Base-by-base conservation (phyloP, 2,888 invertebrate genomes). In the Melangyna quadrimaculata region DNA sequence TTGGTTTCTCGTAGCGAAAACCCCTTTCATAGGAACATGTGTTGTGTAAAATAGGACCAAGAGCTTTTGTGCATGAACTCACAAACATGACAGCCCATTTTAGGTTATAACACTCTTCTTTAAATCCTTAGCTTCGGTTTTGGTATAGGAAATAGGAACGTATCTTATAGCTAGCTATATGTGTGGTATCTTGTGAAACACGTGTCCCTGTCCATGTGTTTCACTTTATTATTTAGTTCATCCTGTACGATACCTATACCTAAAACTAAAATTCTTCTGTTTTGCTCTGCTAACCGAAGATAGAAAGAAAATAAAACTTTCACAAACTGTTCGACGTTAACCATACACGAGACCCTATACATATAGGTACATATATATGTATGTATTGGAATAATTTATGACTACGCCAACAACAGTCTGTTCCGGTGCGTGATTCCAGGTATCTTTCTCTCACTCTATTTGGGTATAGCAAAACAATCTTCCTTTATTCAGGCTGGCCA, bases 321-420 rank as follows among this genome's bases (percentile, higher is more conserved):
- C 35, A n/a, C n/a, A 40, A 69, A 79, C 45, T 74, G 51, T 74
- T 74, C 73, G 22, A 73, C 79, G 67, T 57, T 67, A 32, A 79
- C 40, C 79, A 78, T 78, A 78, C 57, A 51, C n/a, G 37, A 29
- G 51, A 9, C n/a, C 17, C 8, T 29, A 17, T 19, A 24, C 24
- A 7, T 1, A 45, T 1, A 9, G n/a, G n/a, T 22, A 48, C 2
- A 2, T 51, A 40, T 19, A 53, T 5, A n/a, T n/a, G n/a, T n/a
- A n/a, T n/a, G n/a, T n/a, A n/a, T n/a, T n/a, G 53, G 69, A 74
- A 79, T 73, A 80, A 74, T 80, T 74, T 80, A 80, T 80, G 74
- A 61, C 53, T 80, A 61, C 65, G 65, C 65, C 67, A 73, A 71
- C 72, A 79, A 79, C 67, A 79, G 67, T 73, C 78, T 67, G 67